Percentiles rank a stretch among this genome's conserved stretches.
These are phyloP conservation scores for Meandrusa payeni DNA, from an alignment of 2,888 invertebrate species.

Conservation along the genomic window DNA sequence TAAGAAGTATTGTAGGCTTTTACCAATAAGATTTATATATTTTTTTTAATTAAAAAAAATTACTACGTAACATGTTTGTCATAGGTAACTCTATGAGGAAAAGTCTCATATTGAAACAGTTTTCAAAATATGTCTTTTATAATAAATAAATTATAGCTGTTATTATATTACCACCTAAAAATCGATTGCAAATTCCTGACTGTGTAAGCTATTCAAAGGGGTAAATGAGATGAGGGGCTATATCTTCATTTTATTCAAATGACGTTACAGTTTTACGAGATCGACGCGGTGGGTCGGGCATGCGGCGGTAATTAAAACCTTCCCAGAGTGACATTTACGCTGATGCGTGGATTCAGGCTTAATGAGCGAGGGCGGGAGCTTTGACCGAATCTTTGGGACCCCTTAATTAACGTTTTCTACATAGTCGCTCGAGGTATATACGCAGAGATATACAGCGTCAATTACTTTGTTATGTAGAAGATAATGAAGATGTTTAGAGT, in stretches of 20 bases:
- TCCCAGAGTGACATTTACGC: slow-evolving; percentile 69
- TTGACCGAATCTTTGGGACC: slow-evolving; percentile 44
- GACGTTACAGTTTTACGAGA: slow-evolving; percentile 49
- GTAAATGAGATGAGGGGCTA: slow-evolving; percentile 33
- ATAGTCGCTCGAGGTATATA: slow-evolving; percentile 11
- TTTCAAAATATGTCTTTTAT: no score
- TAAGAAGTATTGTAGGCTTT: no score
- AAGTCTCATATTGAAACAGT: no score
- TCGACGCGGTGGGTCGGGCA: slow-evolving; percentile 57
- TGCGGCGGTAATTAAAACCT: slow-evolving; percentile 67
- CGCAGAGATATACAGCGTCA: slow-evolving; percentile 11
- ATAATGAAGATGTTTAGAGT: slow-evolving; percentile 14
- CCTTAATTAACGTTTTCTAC: slow-evolving; percentile 41
- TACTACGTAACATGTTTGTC: no score
- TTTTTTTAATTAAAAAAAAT: no score
- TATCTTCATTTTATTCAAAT: slow-evolving; percentile 43
- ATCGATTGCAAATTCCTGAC: slow-evolving; percentile 3
- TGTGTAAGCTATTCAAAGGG: slow-evolving; percentile 24
- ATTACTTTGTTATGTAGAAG: slow-evolving; percentile 13
- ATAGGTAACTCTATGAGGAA: no score
- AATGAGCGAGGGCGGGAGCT: slow-evolving; percentile 61
- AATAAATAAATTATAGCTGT: no score
- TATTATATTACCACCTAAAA: slow-evolving; percentile 5
- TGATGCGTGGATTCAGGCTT: slow-evolving; percentile 61
- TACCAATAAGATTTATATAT: no score